These are phyloP conservation scores for Adelges cooleyi DNA, from an alignment of 1,140 invertebrate species.

Conservation along the genomic window DNA sequence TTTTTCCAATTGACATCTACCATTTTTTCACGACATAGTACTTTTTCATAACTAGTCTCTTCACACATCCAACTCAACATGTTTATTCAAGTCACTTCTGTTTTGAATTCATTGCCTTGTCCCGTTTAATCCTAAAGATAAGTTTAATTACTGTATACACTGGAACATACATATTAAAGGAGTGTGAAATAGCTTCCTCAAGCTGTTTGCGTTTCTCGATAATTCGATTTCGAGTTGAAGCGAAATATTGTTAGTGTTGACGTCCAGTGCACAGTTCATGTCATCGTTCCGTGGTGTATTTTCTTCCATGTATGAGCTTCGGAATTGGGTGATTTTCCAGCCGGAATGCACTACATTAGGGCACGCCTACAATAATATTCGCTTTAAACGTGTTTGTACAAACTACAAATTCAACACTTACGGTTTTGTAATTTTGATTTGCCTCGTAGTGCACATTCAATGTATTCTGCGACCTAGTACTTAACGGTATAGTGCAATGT, in stretches of 20 bases:
- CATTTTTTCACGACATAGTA: not conserved
- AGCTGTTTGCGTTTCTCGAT: not conserved
- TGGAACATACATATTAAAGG: not conserved
- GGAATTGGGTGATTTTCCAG: not conserved
- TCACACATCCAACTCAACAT: not conserved
- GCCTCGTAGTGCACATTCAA: not conserved
- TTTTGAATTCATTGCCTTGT: too few relatives aligned
- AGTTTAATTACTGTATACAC: too few relatives aligned
- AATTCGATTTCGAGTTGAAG: not conserved
- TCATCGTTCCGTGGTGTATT: not conserved
- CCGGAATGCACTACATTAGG: not conserved
- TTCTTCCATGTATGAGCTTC: not conserved
- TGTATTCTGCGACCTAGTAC: slow-evolving; percentile 7
- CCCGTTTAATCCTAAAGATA: too few relatives aligned
- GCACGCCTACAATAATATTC: not conserved
- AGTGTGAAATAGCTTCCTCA: not conserved
- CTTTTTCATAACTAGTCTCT: not conserved
- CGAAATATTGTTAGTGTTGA: not conserved
- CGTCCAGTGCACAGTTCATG: not conserved
- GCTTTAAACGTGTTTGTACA: not conserved
- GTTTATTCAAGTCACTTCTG: not conserved
- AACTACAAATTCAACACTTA: not conserved
- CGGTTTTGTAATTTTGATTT: not conserved
- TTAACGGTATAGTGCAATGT: not conserved
- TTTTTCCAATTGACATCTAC: not conserved